A percentile compares a stretch with the other conserved stretches of the same genome.
These are phyloP conservation scores for Drosophila tropicalis DNA, from an alignment of 1,140 invertebrate species.

Conservation along the genomic window DNA sequence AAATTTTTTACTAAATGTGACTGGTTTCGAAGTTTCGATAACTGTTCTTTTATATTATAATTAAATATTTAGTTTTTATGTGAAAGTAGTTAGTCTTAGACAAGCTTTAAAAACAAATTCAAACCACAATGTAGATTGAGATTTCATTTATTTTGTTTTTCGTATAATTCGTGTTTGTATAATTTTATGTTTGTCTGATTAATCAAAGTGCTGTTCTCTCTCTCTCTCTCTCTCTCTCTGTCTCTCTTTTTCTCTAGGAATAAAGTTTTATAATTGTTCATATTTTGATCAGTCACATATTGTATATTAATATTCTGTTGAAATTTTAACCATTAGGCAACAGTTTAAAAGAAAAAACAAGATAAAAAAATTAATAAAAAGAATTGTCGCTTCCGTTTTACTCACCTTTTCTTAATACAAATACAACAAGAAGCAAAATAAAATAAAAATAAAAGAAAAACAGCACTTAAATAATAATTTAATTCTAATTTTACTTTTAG, in stretches of 20 bases:
- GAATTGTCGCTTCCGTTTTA: background rate
- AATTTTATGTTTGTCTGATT: conserved; percentile 13
- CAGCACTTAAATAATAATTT: conserved; percentile 38
- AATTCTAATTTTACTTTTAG: conserved; percentile 64
- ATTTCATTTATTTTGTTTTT: background rate
- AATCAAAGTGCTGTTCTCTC: conserved; percentile 21
- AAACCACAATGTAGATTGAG: conserved; percentile 2
- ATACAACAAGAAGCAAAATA: conserved; percentile 6
- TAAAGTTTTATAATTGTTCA: background rate
- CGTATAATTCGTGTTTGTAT: conserved; percentile 7
- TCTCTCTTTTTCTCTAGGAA: background rate
- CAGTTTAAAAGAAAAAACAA: background rate
- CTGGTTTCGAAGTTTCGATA: conserved; percentile 3
- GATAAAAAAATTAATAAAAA: no score
- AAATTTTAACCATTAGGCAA: background rate
- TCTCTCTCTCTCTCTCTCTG: background rate
- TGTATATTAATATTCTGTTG: background rate
- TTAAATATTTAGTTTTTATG: conserved; percentile 7
- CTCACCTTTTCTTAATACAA: background rate
- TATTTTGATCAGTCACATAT: conserved; percentile 4
- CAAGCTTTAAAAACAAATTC: conserved; percentile 23
- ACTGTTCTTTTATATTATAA: conserved; percentile 5
- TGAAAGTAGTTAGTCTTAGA: conserved; percentile 15
- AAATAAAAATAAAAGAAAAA: conserved; percentile 18
- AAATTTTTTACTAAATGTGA: conserved; percentile 19